A percentile compares a stretch with the other conserved stretches of the same genome.
These are phyloP conservation scores for Tachycineta bicolor DNA, from an alignment of 2,113 vertebrate species.

Conservation along the genomic window DNA sequence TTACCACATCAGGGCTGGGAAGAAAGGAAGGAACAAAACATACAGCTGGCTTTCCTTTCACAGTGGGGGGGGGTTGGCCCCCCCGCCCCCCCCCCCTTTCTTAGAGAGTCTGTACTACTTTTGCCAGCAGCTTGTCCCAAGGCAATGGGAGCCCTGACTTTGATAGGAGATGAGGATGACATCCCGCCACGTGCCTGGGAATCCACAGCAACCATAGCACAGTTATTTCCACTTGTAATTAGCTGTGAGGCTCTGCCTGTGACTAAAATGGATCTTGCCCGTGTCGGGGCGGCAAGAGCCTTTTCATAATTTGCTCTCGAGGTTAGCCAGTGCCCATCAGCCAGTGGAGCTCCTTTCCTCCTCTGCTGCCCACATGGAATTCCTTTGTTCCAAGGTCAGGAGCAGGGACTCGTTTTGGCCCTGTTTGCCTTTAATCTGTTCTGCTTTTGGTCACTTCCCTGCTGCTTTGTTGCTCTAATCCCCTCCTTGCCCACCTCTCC, in stretches of 20 bases:
- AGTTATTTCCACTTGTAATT: neutral
- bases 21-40: neutral
- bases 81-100: too few relatives aligned
- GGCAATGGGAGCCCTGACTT: neutral
- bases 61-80: rapidly evolving
- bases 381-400: neutral
- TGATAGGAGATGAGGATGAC: neutral
- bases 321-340: neutral
- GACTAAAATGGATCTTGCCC: neutral
- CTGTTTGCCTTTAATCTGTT: neutral
- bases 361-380: neutral
- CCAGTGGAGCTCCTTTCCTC: neutral
- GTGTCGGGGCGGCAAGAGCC: neutral
- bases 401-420: rapidly evolving
- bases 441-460: neutral
- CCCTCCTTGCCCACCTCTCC: neutral
- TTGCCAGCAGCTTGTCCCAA: neutral
- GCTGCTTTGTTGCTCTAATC: neutral
- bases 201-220: neutral
- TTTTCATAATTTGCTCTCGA: neutral
- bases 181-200: neutral
- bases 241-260: neutral
- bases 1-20: neutral
- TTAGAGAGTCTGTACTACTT: neutral
- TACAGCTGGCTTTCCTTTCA: neutral